Base-by-base conservation (phyloP, 2,113 vertebrate genomes). In the Sturnira hondurensis region DNA sequence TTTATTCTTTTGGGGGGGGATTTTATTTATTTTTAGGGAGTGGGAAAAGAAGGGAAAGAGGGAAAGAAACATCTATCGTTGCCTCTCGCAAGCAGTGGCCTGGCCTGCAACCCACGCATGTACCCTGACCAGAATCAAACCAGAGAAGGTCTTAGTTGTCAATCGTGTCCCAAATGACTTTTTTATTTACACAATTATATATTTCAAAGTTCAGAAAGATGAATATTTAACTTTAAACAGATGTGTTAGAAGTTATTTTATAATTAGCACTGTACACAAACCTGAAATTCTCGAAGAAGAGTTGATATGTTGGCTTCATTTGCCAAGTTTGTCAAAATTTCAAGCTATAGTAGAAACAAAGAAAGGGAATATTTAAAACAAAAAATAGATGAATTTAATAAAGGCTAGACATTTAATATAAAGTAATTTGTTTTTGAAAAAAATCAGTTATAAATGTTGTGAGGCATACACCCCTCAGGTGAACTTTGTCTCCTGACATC, bases 201-300 rank as follows among this genome's bases (percentile, higher is more conserved):
- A 95, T 65, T 86, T 77, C 61, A 76, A 94, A 94, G 87, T 3
- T 83, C 52, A 87, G 19, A 81, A 92, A 84, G 45, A 68, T 5
- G 0, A 20, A 61, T 86, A 77, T 81, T 80, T 92, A 71, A 87
- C 45, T 83, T 67, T 73, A 7, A 86, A 82, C 10, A 56, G 24
- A 81, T 61, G 28, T 33, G 85, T 68, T 56, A 93, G 41, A 94
- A 86, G 50, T 73, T 54, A 76, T 47, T 73, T 85, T 78, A 86
- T 93, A 93, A 94, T 63, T 82, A 93, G 45, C 10, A 80, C 22
- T 41, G 41, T 56, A 86, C 4, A 98, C 98, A 98, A 97, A 99
- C 99, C 99, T 99, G 99, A 97, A 99, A 99, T 97, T 99, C 99
- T 96, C 99, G 98, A 89, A 99, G 99, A 58, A 99, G 99, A 65